A percentile compares a stretch with the other conserved stretches of the same genome.
Conservation (phyloP, 2,113 vertebrate species). For the Lonchura striata region DNA sequence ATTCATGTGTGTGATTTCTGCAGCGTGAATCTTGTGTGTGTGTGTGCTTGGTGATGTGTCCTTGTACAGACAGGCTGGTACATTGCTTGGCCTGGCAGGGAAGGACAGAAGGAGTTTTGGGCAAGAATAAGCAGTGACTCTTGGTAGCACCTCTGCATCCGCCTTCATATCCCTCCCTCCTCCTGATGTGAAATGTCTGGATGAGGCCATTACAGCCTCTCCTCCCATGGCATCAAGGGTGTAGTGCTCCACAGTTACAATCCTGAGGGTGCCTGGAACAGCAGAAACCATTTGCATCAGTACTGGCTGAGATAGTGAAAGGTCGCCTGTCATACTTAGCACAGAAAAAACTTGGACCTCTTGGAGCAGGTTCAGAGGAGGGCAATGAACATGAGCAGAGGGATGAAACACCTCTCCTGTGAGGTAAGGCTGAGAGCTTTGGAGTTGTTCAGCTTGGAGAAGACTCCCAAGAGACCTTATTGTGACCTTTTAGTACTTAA, state of each 20-base stretch:
- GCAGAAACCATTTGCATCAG: not conserved
- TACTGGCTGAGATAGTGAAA: not conserved
- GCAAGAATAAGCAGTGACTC: not conserved
- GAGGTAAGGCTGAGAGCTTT: not conserved
- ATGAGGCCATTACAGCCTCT: not conserved
- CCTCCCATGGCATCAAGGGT: not conserved
- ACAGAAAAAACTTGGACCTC: not conserved
- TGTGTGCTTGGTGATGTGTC: accelerated
- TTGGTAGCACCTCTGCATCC: not conserved
- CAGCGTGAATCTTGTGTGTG: not conserved
- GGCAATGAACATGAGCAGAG: not conserved
- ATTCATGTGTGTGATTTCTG: not conserved
- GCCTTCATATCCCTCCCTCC: not conserved
- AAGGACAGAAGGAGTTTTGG: not conserved
- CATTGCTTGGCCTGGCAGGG: not conserved
- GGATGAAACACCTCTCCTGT: not conserved
- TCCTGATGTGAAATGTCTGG: not conserved
- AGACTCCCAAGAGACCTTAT: not conserved
- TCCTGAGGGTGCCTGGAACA: accelerated
- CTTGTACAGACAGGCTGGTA: not conserved
- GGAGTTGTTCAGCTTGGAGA: not conserved
- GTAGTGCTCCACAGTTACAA: accelerated
- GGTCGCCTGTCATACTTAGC: not conserved
- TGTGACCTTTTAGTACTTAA: not conserved
- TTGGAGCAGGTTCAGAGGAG: not conserved